These are phyloP conservation scores for Hedya salicella DNA, from an alignment of 2,888 invertebrate genomes.

Conservation along the genomic window DNA sequence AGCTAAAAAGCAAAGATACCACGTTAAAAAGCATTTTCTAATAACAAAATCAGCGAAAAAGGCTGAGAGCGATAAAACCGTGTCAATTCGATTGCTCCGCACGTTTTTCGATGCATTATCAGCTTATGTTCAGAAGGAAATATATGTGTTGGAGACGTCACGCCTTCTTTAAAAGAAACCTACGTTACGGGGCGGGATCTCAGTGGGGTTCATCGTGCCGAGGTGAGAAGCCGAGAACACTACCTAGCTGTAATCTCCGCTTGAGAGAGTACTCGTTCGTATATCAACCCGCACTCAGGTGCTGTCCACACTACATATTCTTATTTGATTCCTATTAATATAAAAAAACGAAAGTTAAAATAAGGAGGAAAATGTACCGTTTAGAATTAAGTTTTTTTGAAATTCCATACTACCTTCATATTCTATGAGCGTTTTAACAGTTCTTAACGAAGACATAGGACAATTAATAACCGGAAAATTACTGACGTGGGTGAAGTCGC, in stretches of 20 bases:
- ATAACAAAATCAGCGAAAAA: conserved; percentile 42
- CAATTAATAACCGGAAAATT: no score
- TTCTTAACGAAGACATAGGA: no score
- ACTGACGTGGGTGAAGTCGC: no score
- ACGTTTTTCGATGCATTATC: conserved; percentile 43
- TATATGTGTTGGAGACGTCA: conserved; percentile 41
- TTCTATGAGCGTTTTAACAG: no score
- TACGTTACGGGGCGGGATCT: conserved; percentile 25
- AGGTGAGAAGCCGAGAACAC: conserved; percentile 24
- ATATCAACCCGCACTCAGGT: background rate
- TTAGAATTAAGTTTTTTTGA: no score
- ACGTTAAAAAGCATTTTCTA: conserved; percentile 27
- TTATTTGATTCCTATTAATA: no score
- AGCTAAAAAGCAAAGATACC: background rate
- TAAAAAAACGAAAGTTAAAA: no score
- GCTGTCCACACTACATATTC: background rate
- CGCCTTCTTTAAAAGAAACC: conserved; percentile 41
- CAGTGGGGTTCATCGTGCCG: conserved; percentile 14
- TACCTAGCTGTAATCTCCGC: conserved; percentile 9
- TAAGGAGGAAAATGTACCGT: no score
- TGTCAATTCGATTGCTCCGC: conserved; percentile 43
- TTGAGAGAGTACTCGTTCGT: conserved; percentile 5
- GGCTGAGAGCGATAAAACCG: conserved; percentile 36
- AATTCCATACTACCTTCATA: no score
- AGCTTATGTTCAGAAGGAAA: conserved; percentile 43